Base-by-base conservation (phyloP, 2,113 vertebrate species). In the Pyrgilauda ruficollis region DNA sequence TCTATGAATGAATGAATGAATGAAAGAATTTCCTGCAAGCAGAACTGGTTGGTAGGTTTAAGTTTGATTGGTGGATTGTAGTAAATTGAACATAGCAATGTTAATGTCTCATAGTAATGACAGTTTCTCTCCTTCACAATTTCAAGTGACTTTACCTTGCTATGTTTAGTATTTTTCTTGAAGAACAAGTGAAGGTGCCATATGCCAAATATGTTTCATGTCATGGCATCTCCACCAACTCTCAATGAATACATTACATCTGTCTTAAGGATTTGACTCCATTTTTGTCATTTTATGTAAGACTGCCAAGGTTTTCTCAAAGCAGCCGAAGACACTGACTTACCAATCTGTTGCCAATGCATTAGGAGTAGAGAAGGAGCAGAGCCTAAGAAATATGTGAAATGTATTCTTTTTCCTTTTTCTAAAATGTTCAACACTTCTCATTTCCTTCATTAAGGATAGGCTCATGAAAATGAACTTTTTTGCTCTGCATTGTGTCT, bases 161-260 rank as follows among this genome's bases (percentile, higher is more conserved):
- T 92, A 61, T 75, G 50, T 92, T 86, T 86, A 87, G 72, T 81
- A 76, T 72, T 94, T 94, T 78, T 84, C 76, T 61, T 90, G 68
- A 63, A 86, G 85, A 91, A 77, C 17, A 90, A 93, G 56, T 46
- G 76, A 89, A 84, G 63, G 27, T 6, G 6, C 56, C 58, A 58
- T 90, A 92, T 94, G 90, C 69, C 61, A 87, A 84, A 84, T 88
- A 78, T 27, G 59, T 72, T 94, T 89, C 37, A 26, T n/a, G 66
- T 72, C 86, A 73, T 55, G 89, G 66, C 58, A 87, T 84, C 73
- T 90, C 72, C 73, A 89, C 76, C 84, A 90, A 73, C 81, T 74
- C 77, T 53, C 69, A 84, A 13, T 0, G 10, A 78, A 78, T 68
- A 33, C 24, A 22, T 90, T 93, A 74, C 52, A 90, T 79, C 76